A percentile compares a stretch with the other conserved stretches of the same genome.
Conservation (phyloP, 2,113 vertebrate genomes). For the Chelonoidis abingdonii region DNA sequence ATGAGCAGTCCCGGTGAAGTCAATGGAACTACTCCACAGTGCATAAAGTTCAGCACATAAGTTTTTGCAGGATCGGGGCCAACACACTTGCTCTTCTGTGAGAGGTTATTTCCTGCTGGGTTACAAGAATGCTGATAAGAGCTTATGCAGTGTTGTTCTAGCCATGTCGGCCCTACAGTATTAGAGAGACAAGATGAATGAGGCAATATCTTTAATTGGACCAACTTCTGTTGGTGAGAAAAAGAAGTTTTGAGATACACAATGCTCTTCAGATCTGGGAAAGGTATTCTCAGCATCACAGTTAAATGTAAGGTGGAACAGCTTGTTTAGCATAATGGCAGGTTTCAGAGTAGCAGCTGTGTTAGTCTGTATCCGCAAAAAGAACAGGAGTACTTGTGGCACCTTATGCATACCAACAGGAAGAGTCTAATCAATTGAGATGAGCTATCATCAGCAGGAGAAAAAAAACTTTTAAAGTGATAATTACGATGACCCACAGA, state of each 20-base stretch:
- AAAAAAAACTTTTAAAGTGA: no score
- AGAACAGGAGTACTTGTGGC: no score
- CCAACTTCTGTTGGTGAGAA: not conserved
- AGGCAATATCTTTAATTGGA: not conserved
- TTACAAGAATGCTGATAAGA: not conserved
- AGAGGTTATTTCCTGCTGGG: not conserved
- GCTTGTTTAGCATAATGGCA: not conserved
- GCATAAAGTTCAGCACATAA: not conserved
- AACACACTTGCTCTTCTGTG: not conserved
- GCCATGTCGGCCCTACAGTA: not conserved
- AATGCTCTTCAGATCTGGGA: not conserved
- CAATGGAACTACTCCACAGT: not conserved
- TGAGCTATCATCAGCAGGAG: no score
- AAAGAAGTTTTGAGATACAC: not conserved
- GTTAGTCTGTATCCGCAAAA: no score
- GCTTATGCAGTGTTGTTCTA: not conserved
- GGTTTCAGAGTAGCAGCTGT: no score
- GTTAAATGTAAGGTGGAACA: not conserved
- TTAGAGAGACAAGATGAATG: not conserved
- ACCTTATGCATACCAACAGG: no score
- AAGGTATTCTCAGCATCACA: not conserved
- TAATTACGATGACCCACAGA: no score
- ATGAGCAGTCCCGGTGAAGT: not conserved
- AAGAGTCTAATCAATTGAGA: no score
- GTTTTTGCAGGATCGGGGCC: not conserved